A percentile compares a stretch with the other conserved stretches of the same genome.
These are phyloP conservation scores for Tauraco erythrolophus DNA, from an alignment of 2,113 vertebrate species.

Conservation along the genomic window DNA sequence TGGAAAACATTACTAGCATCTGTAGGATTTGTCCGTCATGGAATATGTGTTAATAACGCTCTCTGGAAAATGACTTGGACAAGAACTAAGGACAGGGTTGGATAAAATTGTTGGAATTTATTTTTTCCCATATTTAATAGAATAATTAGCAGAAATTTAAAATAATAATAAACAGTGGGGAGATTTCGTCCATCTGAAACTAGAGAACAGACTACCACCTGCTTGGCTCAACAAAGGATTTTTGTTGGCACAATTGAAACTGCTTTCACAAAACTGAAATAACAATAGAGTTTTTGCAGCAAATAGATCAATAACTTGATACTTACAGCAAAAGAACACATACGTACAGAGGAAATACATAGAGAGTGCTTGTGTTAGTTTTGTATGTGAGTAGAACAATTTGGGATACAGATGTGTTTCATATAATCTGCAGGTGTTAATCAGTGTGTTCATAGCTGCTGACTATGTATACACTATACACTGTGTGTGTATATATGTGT, in stretches of 20 bases:
- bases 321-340: neutral
- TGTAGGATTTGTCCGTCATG: neutral
- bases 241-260: neutral
- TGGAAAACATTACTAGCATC: neutral
- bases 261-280: neutral
- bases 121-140: neutral
- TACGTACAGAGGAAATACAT: neutral
- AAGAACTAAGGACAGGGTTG: neutral
- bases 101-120: neutral
- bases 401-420: neutral
- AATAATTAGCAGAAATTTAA: neutral
- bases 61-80: neutral
- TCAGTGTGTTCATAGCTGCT: neutral
- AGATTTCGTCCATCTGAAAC: neutral
- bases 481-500: no score
- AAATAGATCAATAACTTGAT: neutral
- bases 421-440: neutral
- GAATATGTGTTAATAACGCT: neutral
- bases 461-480: no score
- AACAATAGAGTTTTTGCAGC: fast-evolving
- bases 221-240: neutral
- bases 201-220: neutral
- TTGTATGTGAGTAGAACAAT: neutral
- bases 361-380: neutral
- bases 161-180: neutral